Base-by-base conservation (phyloP, 2,888 invertebrate species). In the Herminia tarsipennalis region DNA sequence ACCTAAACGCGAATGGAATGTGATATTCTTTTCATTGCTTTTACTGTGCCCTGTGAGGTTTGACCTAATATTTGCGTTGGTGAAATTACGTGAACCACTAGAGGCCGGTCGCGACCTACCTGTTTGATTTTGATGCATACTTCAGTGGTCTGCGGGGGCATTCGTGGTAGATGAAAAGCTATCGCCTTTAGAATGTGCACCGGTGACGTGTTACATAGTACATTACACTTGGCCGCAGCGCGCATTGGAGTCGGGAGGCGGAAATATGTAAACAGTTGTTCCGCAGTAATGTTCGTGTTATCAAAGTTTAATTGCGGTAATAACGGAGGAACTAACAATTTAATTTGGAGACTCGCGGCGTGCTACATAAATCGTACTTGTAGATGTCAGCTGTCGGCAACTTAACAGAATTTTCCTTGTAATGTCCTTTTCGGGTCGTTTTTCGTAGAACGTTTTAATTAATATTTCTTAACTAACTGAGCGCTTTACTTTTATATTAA, bases 51-150 rank as follows among this genome's bases (percentile, higher is more conserved):
- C 81, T 82, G 46, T 70, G 86, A 83, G 86, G 81, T 81, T 87
- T 78, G 76, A 70, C 73, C 78, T 83, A 87, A 89, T 88, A 87
- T 90, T 90, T 90, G 83, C 81, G 81, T 71, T 73, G 70, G 78
- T 69, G 78, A 88, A 89, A 90, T 90, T 88, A 86, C 82, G 81
- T 78, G 73, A 80, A 79, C 77, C 73, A 70, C 78, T 45, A 39
- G 77, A 70, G 81, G 73, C 70, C 70, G 73, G 73, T 67, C 70
- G 76, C 78, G 73, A 70, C 75, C 78, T 75, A 78, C 81, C 77
- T 90, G 90, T 90, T 90, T 89, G 85, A 80, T 81, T 85, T 87
- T 88, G 84, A 87, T 90, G 88, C 87, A 90, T 90, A 88, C 76
- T 89, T 86, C 85, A 89, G 80, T 70, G 65, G 59, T 70, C 61